Percentiles rank a stretch among this genome's conserved stretches.
phyloP scores from a whole-genome alignment of 2,888 invertebrate genomes.

The Leucophenga maculata region DNA sequence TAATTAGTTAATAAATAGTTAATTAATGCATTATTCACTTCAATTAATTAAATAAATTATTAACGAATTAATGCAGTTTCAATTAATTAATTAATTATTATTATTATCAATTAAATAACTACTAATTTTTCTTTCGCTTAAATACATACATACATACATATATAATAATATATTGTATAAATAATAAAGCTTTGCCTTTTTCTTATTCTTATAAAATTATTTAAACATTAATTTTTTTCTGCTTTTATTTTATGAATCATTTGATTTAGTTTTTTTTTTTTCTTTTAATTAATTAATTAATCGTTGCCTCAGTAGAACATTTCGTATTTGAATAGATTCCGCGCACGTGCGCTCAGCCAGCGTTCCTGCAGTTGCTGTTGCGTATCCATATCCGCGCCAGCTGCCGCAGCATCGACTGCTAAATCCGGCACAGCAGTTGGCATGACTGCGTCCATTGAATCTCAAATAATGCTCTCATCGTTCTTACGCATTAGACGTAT shows the following conservation, averaged over 20 bases:
- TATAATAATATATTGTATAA: conserved; percentile 7
- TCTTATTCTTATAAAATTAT: conserved; percentile 18
- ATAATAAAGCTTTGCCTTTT: conserved; percentile 20
- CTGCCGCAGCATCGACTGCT: conserved; percentile 2
- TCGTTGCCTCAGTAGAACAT: conserved; percentile 60
- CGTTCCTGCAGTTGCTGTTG: conserved; percentile 22
- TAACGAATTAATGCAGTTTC: no score
- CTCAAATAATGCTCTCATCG: conserved; percentile 72
- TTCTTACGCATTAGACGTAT: conserved; percentile 67
- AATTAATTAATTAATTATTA: no score
- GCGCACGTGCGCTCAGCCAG: conserved; percentile 23
- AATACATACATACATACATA: not conserved
- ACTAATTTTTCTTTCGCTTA: no score
- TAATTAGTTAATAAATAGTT: no score
- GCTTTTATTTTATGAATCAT: not conserved
- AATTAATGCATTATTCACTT: no score
- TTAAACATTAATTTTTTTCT: conserved; percentile 6
- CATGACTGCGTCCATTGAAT: conserved; percentile 44
- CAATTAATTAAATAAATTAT: no score
- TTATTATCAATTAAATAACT: no score
- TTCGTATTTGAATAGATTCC: conserved; percentile 56
- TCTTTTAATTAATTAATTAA: conserved; percentile 26
- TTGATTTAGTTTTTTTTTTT: conserved; percentile 36
- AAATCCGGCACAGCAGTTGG: no score
- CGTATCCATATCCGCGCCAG: conserved; percentile 34